Conservation (phyloP, 2,888 invertebrate genomes). For the Ectemnius cavifrons region DNA sequence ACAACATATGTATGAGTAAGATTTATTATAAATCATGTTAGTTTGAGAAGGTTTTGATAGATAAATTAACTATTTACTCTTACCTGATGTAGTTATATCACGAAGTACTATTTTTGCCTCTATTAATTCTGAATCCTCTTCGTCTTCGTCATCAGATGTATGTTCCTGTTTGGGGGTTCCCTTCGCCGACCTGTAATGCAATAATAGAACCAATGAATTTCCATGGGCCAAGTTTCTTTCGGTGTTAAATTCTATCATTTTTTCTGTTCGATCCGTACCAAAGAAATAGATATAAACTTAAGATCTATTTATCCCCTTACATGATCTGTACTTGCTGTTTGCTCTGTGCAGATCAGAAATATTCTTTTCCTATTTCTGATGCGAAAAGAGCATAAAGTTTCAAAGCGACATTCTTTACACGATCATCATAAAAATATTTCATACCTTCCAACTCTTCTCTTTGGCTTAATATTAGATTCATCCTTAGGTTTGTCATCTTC, state of each 20-base stretch:
- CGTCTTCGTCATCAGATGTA: slow-evolving; percentile 74
- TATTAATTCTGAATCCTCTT: slow-evolving; percentile 78
- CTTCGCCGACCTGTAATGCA: slow-evolving; percentile 70
- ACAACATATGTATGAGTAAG: slow-evolving; percentile 31
- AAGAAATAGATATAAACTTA: slow-evolving; percentile 65
- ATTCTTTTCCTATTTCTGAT: slow-evolving; percentile 66
- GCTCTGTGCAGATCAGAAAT: slow-evolving; percentile 75
- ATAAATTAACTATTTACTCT: slow-evolving; percentile 22
- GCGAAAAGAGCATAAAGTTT: slow-evolving; percentile 70
- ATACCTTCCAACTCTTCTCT: slow-evolving; percentile 75
- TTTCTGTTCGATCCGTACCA: slow-evolving; percentile 71
- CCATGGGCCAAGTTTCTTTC: slow-evolving; percentile 3
- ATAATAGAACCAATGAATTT: slow-evolving; percentile 28
- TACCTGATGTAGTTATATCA: slow-evolving; percentile 74
- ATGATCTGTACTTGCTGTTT: slow-evolving; percentile 66
- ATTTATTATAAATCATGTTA: slow-evolving; percentile 18
- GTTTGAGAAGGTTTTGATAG: background rate
- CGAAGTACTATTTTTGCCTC: slow-evolving; percentile 80
- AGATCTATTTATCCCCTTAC: slow-evolving; percentile 66
- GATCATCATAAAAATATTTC: background rate
- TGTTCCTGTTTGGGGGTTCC: slow-evolving; percentile 65
- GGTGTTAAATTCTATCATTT: background rate
- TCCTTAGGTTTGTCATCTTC: slow-evolving; percentile 70
- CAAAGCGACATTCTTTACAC: background rate
- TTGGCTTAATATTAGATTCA: slow-evolving; percentile 71